Conservation (phyloP, 2,888 invertebrate genomes). For the Muscina levida region DNA sequence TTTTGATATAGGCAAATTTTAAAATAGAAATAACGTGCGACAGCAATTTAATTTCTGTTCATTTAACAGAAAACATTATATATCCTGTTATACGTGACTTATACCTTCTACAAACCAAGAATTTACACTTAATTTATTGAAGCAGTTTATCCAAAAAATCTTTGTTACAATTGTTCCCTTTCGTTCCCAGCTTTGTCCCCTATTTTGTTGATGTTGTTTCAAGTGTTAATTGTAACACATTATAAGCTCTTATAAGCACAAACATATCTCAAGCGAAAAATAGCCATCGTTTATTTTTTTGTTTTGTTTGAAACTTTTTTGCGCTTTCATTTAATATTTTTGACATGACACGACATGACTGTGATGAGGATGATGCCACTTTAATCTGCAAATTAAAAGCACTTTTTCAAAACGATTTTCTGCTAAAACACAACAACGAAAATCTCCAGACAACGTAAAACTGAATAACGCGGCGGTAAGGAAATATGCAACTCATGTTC, state of each 20-base stretch:
- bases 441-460: neutral
- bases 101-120: too few species aligned
- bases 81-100: too few species aligned
- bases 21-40: too few species aligned
- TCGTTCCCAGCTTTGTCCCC: too few species aligned
- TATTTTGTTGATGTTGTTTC: too few species aligned
- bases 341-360: constrained; percentile 55
- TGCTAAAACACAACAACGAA: neutral
- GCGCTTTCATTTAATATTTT: constrained; percentile 18
- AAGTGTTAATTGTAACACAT: constrained; percentile 63
- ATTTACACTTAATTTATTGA: too few species aligned
- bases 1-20: too few species aligned
- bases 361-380: constrained; percentile 41
- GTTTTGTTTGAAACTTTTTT: neutral
- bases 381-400: constrained; percentile 54
- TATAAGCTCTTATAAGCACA: constrained; percentile 34
- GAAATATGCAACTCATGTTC: constrained; percentile 63
- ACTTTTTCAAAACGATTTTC: constrained; percentile 38
- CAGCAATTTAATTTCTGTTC: too few species aligned
- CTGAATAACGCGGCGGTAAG: neutral
- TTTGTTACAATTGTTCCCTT: too few species aligned
- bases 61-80: too few species aligned
- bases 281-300: neutral
- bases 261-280: neutral
- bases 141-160: too few species aligned